phyloP scores from a whole-genome alignment of 2,113 vertebrate species.

The Rhinogobius similis region DNA sequence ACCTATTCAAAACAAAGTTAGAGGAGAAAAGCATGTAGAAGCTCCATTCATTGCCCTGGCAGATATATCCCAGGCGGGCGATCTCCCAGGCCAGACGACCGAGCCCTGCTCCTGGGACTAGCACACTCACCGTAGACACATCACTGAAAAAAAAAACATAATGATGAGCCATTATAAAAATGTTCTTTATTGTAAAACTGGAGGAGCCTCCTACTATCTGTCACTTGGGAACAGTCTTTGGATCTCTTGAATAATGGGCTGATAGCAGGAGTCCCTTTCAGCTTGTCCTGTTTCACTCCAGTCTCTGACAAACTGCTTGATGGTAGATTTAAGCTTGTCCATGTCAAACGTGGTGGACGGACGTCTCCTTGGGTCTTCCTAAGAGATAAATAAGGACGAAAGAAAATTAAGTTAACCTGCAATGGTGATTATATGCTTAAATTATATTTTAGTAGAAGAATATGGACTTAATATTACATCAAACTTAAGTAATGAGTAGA shows the following conservation, averaged over 20 bases:
- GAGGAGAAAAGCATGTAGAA: conserved; percentile 99
- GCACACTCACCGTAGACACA: conserved; percentile 91
- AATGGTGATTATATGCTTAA: too few species aligned
- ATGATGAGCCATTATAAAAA: neutral
- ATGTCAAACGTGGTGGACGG: conserved; percentile 97
- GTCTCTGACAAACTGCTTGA: conserved; percentile 98
- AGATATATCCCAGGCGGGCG: conserved; percentile 91
- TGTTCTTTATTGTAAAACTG: neutral
- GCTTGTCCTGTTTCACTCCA: conserved; percentile 92
- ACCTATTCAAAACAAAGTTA: conserved; percentile 99
- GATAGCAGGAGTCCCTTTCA: conserved; percentile 94
- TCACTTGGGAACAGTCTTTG: conserved; percentile 91
- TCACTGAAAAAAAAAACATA: conserved; percentile 82
- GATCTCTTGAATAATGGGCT: conserved; percentile 92
- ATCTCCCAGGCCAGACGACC: conserved; percentile 98
- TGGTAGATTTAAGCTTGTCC: conserved; percentile 98
- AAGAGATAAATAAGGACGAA: conserved; percentile 2
- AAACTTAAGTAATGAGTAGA: too few species aligned
- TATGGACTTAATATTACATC: too few species aligned
- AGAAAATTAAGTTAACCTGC: neutral
- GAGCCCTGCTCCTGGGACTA: conserved; percentile 96
- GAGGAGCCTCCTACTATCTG: conserved; percentile 79
- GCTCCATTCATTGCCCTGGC: conserved; percentile 99
- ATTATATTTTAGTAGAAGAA: neutral
- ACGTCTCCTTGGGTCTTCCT: conserved; percentile 78